Evolutionary conservation across 2,797 vertebrate species (phyloP), one percentile per base, ranked within the genome.

Genomic region (Mycteria americana): DNA sequence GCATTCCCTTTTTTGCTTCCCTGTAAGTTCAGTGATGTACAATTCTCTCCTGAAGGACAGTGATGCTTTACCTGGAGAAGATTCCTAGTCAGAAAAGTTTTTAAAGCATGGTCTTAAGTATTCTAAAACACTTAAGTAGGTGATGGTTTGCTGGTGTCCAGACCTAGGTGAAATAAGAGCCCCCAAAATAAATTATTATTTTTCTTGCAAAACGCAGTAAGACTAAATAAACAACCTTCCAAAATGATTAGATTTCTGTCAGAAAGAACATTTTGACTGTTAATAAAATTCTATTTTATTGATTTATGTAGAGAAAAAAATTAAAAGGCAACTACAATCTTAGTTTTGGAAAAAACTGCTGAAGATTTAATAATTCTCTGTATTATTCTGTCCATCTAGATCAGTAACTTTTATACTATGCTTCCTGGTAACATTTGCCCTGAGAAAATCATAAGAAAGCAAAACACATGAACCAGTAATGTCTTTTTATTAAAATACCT

Each of bases 401-500:
- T 56, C 28, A 59, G 25, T 74, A 73, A 74, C 45, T 79, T 89
- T 45, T 62, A 33, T 27, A 73, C n/a, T 48, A 35, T 33, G 18
- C 12, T 86, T 69, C 64, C 64, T 60, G 18, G 53, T 72, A 79
- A 81, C 2, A 1, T 43, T 54, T 70, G 24, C 64, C 33, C 22
- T 37, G n/a, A 83, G 48, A 87, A 92, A 77, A 79, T 65, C 18
- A 50, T 41, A 21, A 92, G 60, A 92, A 95, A 75, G 54, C 37
- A 87, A 92, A 78, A 79, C 93, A 97, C 27, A 4, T 15, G 37
- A 82, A 82, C 57, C 80, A 75, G 59, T 84, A 94, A 89, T 37
- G 9, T 96, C 69, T 92, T 92, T 97, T 97, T 97, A 97, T 97
- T 97, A 96, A 97, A 97, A 93, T 89, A 96, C 43, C 30, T 94